phyloP scores from a whole-genome alignment of 2,113 vertebrate genomes.

The Clupea harengus region DNA sequence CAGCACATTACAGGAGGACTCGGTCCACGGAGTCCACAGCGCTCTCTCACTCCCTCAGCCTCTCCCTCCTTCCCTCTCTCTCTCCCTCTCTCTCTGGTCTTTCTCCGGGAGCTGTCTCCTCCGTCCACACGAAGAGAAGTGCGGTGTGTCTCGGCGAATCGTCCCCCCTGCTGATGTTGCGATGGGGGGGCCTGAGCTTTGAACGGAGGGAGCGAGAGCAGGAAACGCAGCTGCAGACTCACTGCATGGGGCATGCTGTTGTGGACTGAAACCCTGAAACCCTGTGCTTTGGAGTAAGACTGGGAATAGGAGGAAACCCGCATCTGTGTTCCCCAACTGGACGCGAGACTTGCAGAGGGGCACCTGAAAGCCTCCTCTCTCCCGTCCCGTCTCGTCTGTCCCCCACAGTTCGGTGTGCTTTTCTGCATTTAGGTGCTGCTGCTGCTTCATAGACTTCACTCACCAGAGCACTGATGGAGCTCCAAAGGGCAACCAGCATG shows the following conservation, averaged over 20 bases:
- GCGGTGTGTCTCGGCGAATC: neutral
- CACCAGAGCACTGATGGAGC: slow-evolving; percentile 79
- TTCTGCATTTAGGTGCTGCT: neutral
- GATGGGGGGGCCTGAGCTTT: slow-evolving; percentile 23
- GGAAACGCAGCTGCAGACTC: slow-evolving; percentile 13
- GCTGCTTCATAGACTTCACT: neutral
- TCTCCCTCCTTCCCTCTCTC: neutral
- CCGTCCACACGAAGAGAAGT: neutral
- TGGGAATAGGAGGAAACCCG: neutral
- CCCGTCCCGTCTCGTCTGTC: neutral
- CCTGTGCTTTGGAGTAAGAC: too few species aligned
- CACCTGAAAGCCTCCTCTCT: neutral
- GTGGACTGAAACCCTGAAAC: neutral
- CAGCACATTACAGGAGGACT: slow-evolving; percentile 19
- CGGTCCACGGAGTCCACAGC: slow-evolving; percentile 42
- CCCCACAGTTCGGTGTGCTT: neutral
- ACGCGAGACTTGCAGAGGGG: neutral
- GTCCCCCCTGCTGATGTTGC: neutral
- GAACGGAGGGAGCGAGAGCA: slow-evolving; percentile 37
- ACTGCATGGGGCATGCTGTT: neutral
- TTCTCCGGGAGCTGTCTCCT: neutral
- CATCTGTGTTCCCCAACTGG: neutral
- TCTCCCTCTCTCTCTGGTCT: neutral
- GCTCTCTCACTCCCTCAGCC: slow-evolving; percentile 25
- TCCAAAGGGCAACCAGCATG: slow-evolving; percentile 81